A percentile compares a stretch with the other conserved stretches of the same genome.
Evolutionary conservation across 2,113 vertebrate genomes (phyloP).

Genomic region (Amazona guildingii): DNA sequence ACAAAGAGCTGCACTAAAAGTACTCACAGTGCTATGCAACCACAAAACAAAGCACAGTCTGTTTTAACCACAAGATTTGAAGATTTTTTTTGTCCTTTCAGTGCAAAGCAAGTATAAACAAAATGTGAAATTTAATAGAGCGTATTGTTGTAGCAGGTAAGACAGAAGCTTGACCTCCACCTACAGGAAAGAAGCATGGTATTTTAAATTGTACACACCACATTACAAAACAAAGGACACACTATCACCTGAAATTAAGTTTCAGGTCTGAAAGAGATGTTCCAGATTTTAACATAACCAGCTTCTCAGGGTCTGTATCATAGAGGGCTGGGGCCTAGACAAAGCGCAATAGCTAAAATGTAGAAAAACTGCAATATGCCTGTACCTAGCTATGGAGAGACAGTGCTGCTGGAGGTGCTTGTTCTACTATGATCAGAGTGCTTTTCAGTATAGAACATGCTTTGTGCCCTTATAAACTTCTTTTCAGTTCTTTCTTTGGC

Average conservation of each 20-base stretch:
- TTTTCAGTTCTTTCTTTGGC: background rate
- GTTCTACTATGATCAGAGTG: background rate
- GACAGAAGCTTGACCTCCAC: background rate
- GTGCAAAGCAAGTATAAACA: background rate
- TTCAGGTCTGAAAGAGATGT: background rate
- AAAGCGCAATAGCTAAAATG: background rate
- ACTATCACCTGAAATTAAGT: background rate
- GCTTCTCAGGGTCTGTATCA: background rate
- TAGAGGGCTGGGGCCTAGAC: background rate
- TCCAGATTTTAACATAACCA: background rate
- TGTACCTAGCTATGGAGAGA: background rate
- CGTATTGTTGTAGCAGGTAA: background rate
- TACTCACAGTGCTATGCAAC: background rate
- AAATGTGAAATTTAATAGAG: background rate
- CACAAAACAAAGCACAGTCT: background rate
- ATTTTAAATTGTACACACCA: background rate
- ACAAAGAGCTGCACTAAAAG: background rate
- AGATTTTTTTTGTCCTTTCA: background rate
- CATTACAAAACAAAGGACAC: background rate
- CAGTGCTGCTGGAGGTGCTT: background rate
- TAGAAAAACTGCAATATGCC: background rate
- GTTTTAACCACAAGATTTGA: background rate
- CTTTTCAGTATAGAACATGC: background rate
- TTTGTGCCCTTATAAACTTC: background rate
- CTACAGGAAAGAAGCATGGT: background rate